A percentile compares a stretch with the other conserved stretches of the same genome.
Evolutionary conservation across 2,888 invertebrate genomes (phyloP).

Genomic region (Agrotis clavis): DNA sequence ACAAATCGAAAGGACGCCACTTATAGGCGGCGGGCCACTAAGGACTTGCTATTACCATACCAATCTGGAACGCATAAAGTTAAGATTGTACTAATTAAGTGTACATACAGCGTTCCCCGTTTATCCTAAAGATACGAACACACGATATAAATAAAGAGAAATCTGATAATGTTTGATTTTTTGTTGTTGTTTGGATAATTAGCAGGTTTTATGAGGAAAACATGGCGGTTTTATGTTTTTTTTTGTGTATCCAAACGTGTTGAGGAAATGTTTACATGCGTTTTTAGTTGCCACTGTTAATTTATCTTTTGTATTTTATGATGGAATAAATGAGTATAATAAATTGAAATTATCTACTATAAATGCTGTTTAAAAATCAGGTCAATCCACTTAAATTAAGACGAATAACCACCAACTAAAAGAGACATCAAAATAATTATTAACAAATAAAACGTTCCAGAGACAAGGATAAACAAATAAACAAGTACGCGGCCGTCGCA

Average conservation of each 20-base stretch:
- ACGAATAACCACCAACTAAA: slow-evolving; percentile 57
- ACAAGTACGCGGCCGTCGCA: slow-evolving; percentile 81
- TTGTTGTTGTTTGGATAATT: slow-evolving; percentile 53
- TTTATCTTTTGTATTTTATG: background rate
- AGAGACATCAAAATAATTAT: slow-evolving; percentile 73
- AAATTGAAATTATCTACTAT: background rate
- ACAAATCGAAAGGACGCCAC: slow-evolving; percentile 89
- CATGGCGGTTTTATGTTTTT: background rate
- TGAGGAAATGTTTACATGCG: background rate
- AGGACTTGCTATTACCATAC: slow-evolving; percentile 84
- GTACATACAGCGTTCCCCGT: slow-evolving; percentile 76
- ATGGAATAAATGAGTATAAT: background rate
- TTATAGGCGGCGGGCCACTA: slow-evolving; percentile 74
- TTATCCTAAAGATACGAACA: slow-evolving; percentile 71
- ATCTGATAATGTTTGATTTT: slow-evolving; percentile 58
- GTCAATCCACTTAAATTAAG: slow-evolving; percentile 53
- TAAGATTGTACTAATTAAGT: slow-evolving; percentile 89
- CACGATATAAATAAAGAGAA: slow-evolving; percentile 66
- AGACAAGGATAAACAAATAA: slow-evolving; percentile 81
- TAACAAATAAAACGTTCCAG: slow-evolving; percentile 68
- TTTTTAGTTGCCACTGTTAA: slow-evolving; percentile 4
- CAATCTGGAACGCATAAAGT: slow-evolving; percentile 89
- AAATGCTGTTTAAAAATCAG: background rate
- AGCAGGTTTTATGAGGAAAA: slow-evolving; percentile 20
- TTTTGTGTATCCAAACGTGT: slow-evolving; percentile 1